These are phyloP conservation scores for Cheilosia vulpina DNA, from an alignment of 2,888 invertebrate species.

Conservation along the genomic window DNA sequence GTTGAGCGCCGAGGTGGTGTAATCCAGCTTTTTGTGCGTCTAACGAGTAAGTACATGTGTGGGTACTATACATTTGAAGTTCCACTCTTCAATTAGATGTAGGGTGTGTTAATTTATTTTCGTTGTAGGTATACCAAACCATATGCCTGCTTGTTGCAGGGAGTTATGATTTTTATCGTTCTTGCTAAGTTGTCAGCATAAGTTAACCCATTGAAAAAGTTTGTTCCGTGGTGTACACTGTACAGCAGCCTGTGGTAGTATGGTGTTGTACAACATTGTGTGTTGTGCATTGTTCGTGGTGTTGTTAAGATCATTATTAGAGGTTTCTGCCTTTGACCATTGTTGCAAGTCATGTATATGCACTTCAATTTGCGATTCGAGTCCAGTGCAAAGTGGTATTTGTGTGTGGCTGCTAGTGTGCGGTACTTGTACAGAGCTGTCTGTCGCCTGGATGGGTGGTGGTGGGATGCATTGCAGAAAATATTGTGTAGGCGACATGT, in stretches of 20 bases:
- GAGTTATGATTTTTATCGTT: constrained; percentile 73
- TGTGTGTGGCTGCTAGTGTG: constrained; percentile 16
- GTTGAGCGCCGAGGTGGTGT: constrained; percentile 18
- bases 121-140: constrained; percentile 30
- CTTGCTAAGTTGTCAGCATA: constrained; percentile 75
- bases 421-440: not conserved
- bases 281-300: constrained; percentile 56
- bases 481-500: constrained; percentile 43
- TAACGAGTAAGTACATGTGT: constrained; percentile 6
- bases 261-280: constrained; percentile 43
- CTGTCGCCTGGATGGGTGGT: not conserved
- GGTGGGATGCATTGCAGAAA: not conserved
- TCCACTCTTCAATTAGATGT: constrained; percentile 50
- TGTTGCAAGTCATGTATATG: constrained; percentile 63
- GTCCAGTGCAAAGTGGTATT: constrained; percentile 22
- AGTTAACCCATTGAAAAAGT: constrained; percentile 73
- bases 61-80: constrained; percentile 15
- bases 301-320: constrained; percentile 66
- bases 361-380: constrained; percentile 67
- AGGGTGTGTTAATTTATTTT: constrained; percentile 71
- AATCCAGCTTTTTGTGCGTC: constrained; percentile 61
- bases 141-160: constrained; percentile 57
- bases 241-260: constrained; percentile 22
- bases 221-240: constrained; percentile 37
- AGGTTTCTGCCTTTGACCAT: constrained; percentile 57